Evolutionary conservation across 2,797 vertebrate species (phyloP), one percentile per base, ranked within the genome.

Genomic region (Hydrolagus colliei): DNA sequence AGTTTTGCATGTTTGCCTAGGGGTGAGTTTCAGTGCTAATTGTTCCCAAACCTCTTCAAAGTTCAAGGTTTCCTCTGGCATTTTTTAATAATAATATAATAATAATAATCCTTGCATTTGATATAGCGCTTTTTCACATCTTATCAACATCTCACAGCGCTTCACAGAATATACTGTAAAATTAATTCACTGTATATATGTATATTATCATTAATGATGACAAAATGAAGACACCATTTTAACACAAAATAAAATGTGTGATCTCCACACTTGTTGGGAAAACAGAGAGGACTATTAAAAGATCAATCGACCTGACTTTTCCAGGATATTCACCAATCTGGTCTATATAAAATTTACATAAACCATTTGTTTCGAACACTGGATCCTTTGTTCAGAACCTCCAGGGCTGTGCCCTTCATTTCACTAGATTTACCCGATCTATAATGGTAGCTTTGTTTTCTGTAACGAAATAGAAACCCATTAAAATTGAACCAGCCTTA

Each of bases 281-380:
- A 22, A 16, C 41, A 52, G n/a, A 79, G 75, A 4, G 9, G n/a
- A 22, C 13, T 11, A 79, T 9, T 79, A 11, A 63, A 52, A 63
- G 61, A 79, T 62, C 22, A 79, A 27, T 63, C 18, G 4, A 63
- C 22, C 52, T 52, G 52, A 61, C 27, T 62, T 63, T 79, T 27
- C 61, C 59, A 62, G 76, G 76, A 79, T 62, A 35, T 79, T 79
- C n/a, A 27, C 76, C 63, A 63, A 62, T 18, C 76, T 27, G 76
- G 5, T 6, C 75, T 52, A 77, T 63, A 79, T 63, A 88, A 85
- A 76, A 91, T 91, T 90, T 90, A 89, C 90, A 90, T 91, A 91
- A 91, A 89, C 85, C 87, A 88, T 90, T 90, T 91, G 89, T 90
- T 89, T 90, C 89, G 88, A 91, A 91, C 91, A 92, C 89, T 90